Evolutionary conservation across 2,113 vertebrate genomes (phyloP).

Genomic region (Crotalus tigris): DNA sequence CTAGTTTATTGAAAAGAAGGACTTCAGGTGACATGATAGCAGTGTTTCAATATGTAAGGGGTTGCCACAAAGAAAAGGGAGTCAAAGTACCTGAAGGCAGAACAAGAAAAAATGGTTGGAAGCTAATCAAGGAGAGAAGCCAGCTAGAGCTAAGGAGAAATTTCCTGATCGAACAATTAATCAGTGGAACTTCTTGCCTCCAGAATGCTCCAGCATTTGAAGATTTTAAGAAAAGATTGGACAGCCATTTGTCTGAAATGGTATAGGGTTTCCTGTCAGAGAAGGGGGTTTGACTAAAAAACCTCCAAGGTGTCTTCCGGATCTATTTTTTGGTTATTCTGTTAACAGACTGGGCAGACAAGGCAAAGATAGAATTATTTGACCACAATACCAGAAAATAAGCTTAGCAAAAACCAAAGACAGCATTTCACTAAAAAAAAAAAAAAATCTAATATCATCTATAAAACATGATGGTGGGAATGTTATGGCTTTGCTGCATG

Average conservation of each 20-base stretch:
- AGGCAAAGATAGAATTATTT: not conserved
- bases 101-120: not conserved
- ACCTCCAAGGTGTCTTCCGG: not conserved
- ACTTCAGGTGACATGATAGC: not conserved
- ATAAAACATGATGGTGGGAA: not conserved
- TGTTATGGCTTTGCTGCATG: not conserved
- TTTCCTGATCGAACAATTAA: not conserved
- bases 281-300: not conserved
- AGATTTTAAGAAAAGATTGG: not conserved
- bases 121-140: not conserved
- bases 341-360: not conserved
- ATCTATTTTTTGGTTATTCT: not conserved
- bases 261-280: not conserved
- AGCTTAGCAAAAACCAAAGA: not conserved
- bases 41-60: not conserved
- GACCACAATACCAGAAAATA: not conserved
- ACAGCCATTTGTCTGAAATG: not conserved
- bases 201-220: not conserved
- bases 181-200: not conserved
- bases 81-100: not conserved
- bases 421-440: not conserved
- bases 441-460: not conserved
- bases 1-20: not conserved
- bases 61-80: not conserved
- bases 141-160: not conserved